A percentile compares a stretch with the other conserved stretches of the same genome.
Conservation (phyloP, 2,797 vertebrate genomes). For the Coracias cyanogaster region DNA sequence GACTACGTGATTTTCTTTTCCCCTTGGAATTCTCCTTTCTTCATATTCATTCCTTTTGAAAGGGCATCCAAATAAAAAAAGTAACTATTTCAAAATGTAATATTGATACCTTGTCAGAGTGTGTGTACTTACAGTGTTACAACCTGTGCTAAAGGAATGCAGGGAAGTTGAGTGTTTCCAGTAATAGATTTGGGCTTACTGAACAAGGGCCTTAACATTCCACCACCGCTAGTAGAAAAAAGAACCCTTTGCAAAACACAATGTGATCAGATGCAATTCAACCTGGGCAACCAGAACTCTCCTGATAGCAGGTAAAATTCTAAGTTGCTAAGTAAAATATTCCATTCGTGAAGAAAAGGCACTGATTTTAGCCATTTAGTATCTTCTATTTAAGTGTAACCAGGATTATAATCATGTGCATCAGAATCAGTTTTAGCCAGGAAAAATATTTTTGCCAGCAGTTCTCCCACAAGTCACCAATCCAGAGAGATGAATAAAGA, state of each 20-base stretch:
- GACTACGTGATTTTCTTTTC: background rate
- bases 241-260: background rate
- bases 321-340: background rate
- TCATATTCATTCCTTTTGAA: conserved; percentile 12
- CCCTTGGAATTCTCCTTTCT: background rate
- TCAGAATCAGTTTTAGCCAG: background rate
- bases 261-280: background rate
- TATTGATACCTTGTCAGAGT: background rate
- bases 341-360: background rate
- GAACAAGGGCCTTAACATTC: background rate
- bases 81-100: background rate
- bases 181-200: background rate
- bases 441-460: background rate
- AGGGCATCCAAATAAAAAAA: background rate
- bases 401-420: background rate
- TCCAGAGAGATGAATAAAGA: background rate
- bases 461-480: background rate
- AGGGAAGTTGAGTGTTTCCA: background rate
- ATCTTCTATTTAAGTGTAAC: background rate
- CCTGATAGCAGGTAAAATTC: background rate
- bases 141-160: background rate
- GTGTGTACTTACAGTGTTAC: background rate
- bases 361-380: background rate
- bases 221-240: background rate
- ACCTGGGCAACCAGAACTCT: background rate